Percentiles rank a stretch among this genome's conserved stretches.
Conservation (phyloP, 2,797 vertebrate genomes). For the Xyrichtys novacula region DNA sequence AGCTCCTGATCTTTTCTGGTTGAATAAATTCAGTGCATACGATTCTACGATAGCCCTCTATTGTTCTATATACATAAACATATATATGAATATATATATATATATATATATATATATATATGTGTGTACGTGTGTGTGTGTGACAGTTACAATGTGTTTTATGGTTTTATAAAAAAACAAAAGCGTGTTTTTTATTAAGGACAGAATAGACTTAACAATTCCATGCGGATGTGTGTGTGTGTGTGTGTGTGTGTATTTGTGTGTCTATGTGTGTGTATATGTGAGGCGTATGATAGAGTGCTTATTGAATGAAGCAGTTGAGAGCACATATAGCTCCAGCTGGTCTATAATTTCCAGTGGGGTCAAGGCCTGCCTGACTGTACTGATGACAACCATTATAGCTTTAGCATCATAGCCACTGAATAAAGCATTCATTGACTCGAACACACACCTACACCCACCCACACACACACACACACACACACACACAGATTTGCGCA, state of each 20-base stretch:
- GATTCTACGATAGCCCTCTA: no score
- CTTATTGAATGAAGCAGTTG: conserved; percentile 47
- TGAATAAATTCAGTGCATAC: no score
- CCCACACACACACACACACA: background rate
- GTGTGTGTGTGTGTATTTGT: background rate
- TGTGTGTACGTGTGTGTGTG: background rate
- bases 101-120: no score
- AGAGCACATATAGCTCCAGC: conserved; percentile 44
- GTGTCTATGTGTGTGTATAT: background rate
- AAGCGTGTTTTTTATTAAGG: no score
- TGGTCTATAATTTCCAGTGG: conserved; percentile 40
- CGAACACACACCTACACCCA: conserved; percentile 9
- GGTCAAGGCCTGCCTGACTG: conserved; percentile 52
- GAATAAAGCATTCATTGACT: conserved; percentile 41
- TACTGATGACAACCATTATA: conserved; percentile 54
- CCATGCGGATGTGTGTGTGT: background rate
- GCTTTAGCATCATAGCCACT: conserved; percentile 43
- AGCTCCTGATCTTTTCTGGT: conserved; percentile 1
- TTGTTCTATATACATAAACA: no score
- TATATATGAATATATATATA: no score
- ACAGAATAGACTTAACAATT: no score
- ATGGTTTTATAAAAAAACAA: no score
- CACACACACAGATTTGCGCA: conserved; percentile 1
- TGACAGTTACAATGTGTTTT: background rate
- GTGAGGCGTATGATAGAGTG: conserved; percentile 24